phyloP scores from a whole-genome alignment of 53 echinoderm and acorn worm species.

The Actinopyga echinites region DNA sequence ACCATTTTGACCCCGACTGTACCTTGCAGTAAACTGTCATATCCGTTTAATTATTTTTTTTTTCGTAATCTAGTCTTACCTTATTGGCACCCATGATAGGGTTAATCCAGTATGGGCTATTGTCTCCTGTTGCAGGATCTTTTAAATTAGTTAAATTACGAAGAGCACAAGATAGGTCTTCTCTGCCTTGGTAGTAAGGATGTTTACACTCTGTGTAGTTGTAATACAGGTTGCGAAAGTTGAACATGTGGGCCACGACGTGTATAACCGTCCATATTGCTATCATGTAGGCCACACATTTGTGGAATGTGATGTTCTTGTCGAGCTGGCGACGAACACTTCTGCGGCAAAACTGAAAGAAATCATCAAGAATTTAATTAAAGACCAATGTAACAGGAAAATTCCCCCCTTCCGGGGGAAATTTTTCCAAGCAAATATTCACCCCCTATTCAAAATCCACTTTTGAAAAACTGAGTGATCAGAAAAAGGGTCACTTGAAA shows the following conservation, averaged over 20 bases:
- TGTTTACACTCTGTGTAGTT: background rate
- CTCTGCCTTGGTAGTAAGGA: background rate
- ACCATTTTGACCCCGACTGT: no score
- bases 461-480: no score
- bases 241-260: constrained; percentile 88
- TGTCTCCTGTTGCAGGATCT: background rate
- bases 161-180: constrained; percentile 35
- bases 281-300: constrained; percentile 94
- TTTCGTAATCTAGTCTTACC: constrained; percentile 39
- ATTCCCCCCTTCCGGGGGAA: no score
- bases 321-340: constrained; percentile 92
- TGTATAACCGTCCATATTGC: constrained; percentile 67
- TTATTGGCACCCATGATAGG: constrained; percentile 45
- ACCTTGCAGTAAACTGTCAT: no score
- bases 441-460: no score
- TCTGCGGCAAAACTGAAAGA: constrained; percentile 70
- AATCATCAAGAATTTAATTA: background rate
- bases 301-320: constrained; percentile 94
- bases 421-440: no score
- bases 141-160: background rate
- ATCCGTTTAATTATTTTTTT: no score
- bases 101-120: constrained; percentile 66
- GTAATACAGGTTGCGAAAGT: constrained; percentile 76
- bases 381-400: background rate
- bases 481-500: no score